Evolutionary conservation across 2,113 vertebrate species (phyloP).

Genomic region (Sinocyclocheilus maitianheensis): DNA sequence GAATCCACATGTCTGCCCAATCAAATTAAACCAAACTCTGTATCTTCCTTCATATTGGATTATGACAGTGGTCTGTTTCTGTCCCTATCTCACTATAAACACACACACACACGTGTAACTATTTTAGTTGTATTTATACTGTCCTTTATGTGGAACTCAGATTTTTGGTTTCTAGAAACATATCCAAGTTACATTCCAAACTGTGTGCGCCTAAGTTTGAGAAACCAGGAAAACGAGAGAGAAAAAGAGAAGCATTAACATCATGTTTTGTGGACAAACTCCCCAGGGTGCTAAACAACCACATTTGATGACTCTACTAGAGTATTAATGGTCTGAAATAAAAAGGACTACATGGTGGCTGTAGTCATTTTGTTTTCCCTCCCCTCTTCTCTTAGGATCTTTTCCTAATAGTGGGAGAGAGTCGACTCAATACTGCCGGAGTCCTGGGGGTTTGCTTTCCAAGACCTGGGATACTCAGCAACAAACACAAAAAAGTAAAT

Average conservation of each 20-base stretch:
- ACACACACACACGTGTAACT: not conserved
- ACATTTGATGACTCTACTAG: constrained; percentile 49
- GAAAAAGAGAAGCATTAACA: not conserved
- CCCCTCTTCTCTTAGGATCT: constrained; percentile 19
- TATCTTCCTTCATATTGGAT: constrained; percentile 6
- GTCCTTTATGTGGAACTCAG: not conserved
- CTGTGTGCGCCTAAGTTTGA: not conserved
- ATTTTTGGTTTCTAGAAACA: constrained; percentile 7
- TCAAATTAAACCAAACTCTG: not conserved
- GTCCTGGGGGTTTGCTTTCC: not conserved
- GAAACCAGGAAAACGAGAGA: constrained; percentile 21
- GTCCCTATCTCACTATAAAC: not conserved
- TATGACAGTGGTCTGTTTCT: constrained; percentile 4
- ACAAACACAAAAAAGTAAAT: not conserved
- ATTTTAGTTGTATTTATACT: not conserved
- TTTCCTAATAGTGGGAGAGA: not conserved
- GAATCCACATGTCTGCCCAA: not conserved
- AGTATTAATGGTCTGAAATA: constrained; percentile 47
- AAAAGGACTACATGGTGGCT: constrained; percentile 20
- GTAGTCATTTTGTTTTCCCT: not conserved
- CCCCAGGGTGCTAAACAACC: constrained; percentile 14
- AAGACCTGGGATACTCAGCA: not conserved
- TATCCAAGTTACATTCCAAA: constrained; percentile 3
- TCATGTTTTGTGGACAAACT: constrained; percentile 39
- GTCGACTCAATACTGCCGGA: not conserved